Percentiles rank a stretch among this genome's conserved stretches.
Conservation (phyloP, 35 echinoderm and acorn worm species). For the Strongylocentrotus purpuratus region DNA sequence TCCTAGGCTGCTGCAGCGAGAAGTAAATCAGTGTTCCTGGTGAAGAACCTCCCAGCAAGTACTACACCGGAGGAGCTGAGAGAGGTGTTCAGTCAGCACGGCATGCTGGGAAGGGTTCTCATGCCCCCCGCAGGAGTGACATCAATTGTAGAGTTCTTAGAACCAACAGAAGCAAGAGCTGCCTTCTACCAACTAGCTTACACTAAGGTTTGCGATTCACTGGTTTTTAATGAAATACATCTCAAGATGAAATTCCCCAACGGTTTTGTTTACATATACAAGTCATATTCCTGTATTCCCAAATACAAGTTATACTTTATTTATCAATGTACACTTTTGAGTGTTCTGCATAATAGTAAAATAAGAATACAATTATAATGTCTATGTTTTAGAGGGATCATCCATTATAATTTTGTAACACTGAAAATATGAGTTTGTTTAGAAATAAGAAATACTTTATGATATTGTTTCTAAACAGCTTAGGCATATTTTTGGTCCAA, state of each 20-base stretch:
- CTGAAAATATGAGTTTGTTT: too few relatives aligned
- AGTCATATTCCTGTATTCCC: not conserved
- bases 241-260: not conserved
- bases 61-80: conserved; percentile 72
- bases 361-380: too few relatives aligned
- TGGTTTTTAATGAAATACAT: not conserved
- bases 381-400: too few relatives aligned
- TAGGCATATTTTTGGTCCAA: not conserved
- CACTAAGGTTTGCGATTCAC: conserved; percentile 71
- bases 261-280: not conserved
- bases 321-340: too few relatives aligned
- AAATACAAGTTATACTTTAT: not conserved
- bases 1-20: conserved; percentile 53
- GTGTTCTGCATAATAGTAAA: too few relatives aligned
- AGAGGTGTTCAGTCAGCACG: conserved; percentile 69
- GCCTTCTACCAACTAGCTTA: conserved; percentile 92
- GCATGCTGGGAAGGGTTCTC: conserved; percentile 80
- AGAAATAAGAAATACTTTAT: too few relatives aligned
- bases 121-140: conserved; percentile 91
- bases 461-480: not conserved
- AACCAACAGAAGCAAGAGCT: conserved; percentile 80
- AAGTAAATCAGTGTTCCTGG: conserved; percentile 90
- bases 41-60: conserved; percentile 89
- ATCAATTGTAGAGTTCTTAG: conserved; percentile 86
- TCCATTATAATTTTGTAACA: too few relatives aligned